Evolutionary conservation across 2,113 vertebrate species (phyloP), one percentile per base, ranked within the genome.

Genomic region (Aramus guarauna): DNA sequence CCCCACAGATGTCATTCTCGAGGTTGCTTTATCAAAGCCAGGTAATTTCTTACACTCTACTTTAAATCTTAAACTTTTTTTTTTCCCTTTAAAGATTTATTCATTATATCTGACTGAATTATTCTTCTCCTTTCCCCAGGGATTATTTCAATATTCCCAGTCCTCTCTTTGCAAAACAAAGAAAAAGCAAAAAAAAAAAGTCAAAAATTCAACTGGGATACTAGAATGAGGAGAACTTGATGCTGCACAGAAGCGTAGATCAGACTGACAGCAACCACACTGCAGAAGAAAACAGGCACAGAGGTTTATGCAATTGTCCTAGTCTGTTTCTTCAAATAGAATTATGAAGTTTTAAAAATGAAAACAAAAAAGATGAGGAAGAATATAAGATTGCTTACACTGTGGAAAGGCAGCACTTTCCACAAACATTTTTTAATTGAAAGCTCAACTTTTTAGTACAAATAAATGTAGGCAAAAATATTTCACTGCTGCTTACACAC

Each of bases 221-320:
- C 41, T 15, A 74, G 26, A 62, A 48, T 29, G 37, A 41, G 50
- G 50, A 69, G 10, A 26, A 19, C 37, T 77, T 77, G 50, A 11
- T 50, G 41, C 24, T 4, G 1, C 27, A 67, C 21, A 80, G 59
- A 82, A 24, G 23, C 0, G 0, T 9, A 64, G 34, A 47, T 45
- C 30, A 39, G 19, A 20, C 45, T 36, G n/a, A 63, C 29, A 76
- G 41, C 48, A 69, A 3, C 32, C 37, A 59, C 45, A 37, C 23
- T 68, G 36, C 2, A 45, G 27, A 79, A 62, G 26, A 71, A 89
- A 81, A 71, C 0, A 5, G 13, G 23, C 60, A 56, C 0, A 1
- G 5, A 59, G 16, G 1, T 5, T 32, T 37, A 56, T 62, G 80
- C 37, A 47, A 1, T 20, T 67, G 29, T 18, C 59, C 77, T 0